These are phyloP conservation scores for Gymnarchus niloticus DNA, from an alignment of 2,113 vertebrate species.

Conservation along the genomic window DNA sequence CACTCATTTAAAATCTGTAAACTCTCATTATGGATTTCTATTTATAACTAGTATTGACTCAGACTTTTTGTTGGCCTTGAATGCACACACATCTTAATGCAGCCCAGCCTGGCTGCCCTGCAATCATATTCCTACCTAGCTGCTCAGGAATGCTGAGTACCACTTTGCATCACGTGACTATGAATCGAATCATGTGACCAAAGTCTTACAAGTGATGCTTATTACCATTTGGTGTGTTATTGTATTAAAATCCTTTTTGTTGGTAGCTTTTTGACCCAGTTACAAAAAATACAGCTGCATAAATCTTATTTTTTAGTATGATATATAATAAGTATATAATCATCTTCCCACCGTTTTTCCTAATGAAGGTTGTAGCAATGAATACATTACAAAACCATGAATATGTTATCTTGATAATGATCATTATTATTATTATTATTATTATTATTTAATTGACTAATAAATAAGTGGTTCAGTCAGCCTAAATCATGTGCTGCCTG, in stretches of 20 bases:
- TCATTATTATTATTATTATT: neutral
- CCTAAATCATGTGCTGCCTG: constrained; percentile 21
- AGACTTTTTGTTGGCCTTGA: neutral
- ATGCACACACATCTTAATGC: neutral
- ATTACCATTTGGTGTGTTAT: neutral
- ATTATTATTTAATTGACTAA: constrained; percentile 27
- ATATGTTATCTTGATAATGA: too few species aligned
- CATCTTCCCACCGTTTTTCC: too few species aligned
- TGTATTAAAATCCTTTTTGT: neutral
- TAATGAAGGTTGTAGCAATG: too few species aligned
- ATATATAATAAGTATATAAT: neutral
- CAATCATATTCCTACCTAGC: neutral
- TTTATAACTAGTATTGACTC: neutral
- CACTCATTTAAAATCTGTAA: neutral
- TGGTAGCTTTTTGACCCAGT: neutral
- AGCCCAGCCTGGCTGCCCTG: neutral
- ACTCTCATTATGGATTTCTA: neutral
- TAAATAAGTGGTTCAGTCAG: constrained; percentile 7
- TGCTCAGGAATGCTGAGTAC: neutral
- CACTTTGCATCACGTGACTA: too few species aligned
- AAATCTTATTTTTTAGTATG: neutral
- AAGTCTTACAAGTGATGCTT: neutral
- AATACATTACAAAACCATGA: too few species aligned
- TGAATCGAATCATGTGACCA: neutral
- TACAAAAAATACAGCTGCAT: neutral